A percentile compares a stretch with the other conserved stretches of the same genome.
phyloP scores from a whole-genome alignment of 2,888 invertebrate genomes.

The Dasysyrphus tricinctus region DNA sequence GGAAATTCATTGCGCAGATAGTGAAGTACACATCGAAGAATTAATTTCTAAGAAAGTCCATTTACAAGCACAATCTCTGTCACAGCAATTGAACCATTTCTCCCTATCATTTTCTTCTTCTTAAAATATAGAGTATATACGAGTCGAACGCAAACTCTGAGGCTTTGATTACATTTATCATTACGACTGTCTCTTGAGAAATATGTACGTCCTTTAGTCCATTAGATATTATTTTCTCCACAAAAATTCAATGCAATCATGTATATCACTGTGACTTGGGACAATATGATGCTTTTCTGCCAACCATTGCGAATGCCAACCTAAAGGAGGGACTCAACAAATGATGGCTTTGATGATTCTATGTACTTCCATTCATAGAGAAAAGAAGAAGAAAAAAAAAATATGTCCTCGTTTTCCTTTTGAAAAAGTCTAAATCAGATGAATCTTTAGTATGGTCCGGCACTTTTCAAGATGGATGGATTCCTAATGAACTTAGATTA shows the following conservation, averaged over 20 bases:
- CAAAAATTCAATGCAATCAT: slow-evolving; percentile 47
- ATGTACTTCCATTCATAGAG: neutral
- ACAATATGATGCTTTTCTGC: slow-evolving; percentile 1
- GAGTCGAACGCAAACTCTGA: neutral
- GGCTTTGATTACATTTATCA: slow-evolving; percentile 33
- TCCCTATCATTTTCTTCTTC: slow-evolving; percentile 2
- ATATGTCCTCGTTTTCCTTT: slow-evolving; percentile 7
- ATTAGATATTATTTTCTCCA: slow-evolving; percentile 18
- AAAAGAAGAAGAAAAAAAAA: neutral
- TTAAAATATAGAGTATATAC: neutral
- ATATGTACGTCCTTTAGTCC: slow-evolving; percentile 10
- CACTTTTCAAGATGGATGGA: slow-evolving; percentile 37
- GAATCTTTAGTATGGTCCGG: slow-evolving; percentile 8
- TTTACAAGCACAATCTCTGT: slow-evolving; percentile 25
- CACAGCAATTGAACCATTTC: slow-evolving; percentile 24
- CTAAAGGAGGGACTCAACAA: neutral
- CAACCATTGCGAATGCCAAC: neutral
- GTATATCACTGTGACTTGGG: slow-evolving; percentile 12
- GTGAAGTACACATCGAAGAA: neutral
- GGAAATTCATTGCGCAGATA: slow-evolving; percentile 15
- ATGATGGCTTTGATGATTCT: slow-evolving; percentile 29
- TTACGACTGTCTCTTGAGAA: slow-evolving; percentile 11
- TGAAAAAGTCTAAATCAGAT: slow-evolving; percentile 32
- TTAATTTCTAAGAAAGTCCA: slow-evolving; percentile 17
- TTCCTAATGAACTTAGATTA: slow-evolving; percentile 32